These are phyloP conservation scores for Acanthoscelides obtectus DNA, from an alignment of 2,888 invertebrate species.

Conservation along the genomic window DNA sequence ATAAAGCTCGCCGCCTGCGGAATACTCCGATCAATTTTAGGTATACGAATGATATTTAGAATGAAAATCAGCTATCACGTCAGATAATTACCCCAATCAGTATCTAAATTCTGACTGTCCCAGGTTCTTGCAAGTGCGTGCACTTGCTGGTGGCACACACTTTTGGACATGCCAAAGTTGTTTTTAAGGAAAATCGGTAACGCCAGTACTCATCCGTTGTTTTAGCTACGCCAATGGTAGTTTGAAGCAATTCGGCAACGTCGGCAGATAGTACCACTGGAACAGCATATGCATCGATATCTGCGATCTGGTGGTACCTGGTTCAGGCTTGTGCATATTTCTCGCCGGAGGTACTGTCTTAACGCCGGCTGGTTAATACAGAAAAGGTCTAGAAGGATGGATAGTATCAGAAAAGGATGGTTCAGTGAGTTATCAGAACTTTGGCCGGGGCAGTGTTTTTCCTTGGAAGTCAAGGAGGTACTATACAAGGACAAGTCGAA, in stretches of 20 bases:
- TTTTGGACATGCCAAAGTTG: too few species aligned
- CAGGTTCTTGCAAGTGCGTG: too few species aligned
- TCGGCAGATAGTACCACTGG: neutral
- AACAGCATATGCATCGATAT: neutral
- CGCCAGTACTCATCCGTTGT: too few species aligned
- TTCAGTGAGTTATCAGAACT: slow-evolving; percentile 87
- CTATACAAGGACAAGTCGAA: slow-evolving; percentile 74
- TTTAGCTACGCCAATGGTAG: neutral
- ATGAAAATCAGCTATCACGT: too few species aligned
- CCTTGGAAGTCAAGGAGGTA: slow-evolving; percentile 76
- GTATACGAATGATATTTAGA: too few species aligned
- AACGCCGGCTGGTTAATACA: neutral
- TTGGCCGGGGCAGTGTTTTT: slow-evolving; percentile 89
- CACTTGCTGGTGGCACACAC: too few species aligned
- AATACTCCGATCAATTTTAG: too few species aligned
- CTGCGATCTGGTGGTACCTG: neutral
- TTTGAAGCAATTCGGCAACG: neutral
- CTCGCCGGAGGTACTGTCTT: neutral
- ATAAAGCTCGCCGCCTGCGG: too few species aligned
- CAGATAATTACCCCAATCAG: too few species aligned
- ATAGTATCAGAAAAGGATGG: slow-evolving; percentile 72
- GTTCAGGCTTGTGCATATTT: neutral
- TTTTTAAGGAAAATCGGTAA: too few species aligned
- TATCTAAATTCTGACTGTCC: too few species aligned
- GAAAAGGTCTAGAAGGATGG: slow-evolving; percentile 26